A percentile compares a stretch with the other conserved stretches of the same genome.
Conservation (phyloP, 2,888 invertebrate species). For the Cabera pusaria region DNA sequence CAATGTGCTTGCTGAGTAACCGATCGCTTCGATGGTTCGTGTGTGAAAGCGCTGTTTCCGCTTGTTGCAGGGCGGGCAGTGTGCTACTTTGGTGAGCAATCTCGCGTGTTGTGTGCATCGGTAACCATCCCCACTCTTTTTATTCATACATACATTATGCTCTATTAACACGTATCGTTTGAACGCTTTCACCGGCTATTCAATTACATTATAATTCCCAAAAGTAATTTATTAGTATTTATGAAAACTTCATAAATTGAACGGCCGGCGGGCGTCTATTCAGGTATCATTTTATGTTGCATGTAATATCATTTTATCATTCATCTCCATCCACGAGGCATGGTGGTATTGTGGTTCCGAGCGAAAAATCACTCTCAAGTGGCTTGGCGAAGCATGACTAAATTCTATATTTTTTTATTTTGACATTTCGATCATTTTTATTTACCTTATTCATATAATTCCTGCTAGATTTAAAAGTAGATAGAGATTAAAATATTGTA, state of each 20-base stretch:
- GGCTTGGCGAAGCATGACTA: constrained; percentile 29
- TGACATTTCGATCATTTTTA: constrained; percentile 25
- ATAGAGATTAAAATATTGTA: constrained; percentile 5
- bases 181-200: constrained; percentile 60
- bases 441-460: constrained; percentile 24
- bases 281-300: constrained; percentile 65
- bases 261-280: constrained; percentile 56
- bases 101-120: constrained; percentile 97
- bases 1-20: constrained; percentile 24
- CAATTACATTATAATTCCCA: constrained; percentile 27
- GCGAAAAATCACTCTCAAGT: constrained; percentile 25
- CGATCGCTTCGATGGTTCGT: constrained; percentile 38
- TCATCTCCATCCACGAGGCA: constrained; percentile 40
- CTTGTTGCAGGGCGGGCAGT: constrained; percentile 93
- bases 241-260: constrained; percentile 35
- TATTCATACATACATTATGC: constrained; percentile 79
- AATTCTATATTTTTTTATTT: constrained; percentile 5
- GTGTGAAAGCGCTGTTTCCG: constrained; percentile 74
- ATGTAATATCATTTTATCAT: constrained; percentile 63
- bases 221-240: constrained; percentile 1
- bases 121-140: constrained; percentile 93
- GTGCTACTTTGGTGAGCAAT: constrained; percentile 97
- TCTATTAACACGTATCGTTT: constrained; percentile 71
- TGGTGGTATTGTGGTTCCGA: constrained; percentile 36
- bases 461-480: constrained; percentile 10